These are phyloP conservation scores for Solenopsis fugax DNA, from an alignment of 1,140 invertebrate genomes.

Conservation along the genomic window DNA sequence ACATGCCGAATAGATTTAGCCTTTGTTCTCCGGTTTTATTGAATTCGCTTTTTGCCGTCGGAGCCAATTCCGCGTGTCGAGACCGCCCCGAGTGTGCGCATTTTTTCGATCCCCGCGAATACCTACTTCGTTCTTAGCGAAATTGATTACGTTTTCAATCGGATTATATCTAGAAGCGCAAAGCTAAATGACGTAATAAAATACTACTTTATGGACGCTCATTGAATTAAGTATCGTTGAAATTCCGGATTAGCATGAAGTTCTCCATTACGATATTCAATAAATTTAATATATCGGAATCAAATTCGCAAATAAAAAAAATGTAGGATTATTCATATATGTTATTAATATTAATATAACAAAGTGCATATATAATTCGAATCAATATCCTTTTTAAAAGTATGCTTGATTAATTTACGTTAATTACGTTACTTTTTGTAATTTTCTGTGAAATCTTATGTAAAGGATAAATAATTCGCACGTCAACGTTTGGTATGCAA, in stretches of 20 bases:
- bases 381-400: constrained; percentile 4
- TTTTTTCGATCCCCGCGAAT: constrained; percentile 8
- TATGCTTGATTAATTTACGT: constrained; percentile 3
- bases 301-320: background rate
- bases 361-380: background rate
- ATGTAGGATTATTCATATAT: background rate
- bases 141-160: constrained; percentile 48
- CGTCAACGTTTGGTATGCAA: background rate
- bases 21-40: background rate
- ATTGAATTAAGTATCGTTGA: constrained; percentile 37
- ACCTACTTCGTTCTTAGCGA: background rate
- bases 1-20: background rate
- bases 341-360: constrained; percentile 21
- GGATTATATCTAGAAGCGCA: constrained; percentile 38
- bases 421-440: background rate
- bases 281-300: background rate
- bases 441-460: background rate
- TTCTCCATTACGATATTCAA: constrained; percentile 3
- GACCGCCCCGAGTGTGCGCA: background rate
- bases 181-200: constrained; percentile 44
- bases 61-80: background rate
- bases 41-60: constrained; percentile 2
- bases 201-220: constrained; percentile 31
- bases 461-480: constrained; percentile 14
- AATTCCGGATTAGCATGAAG: constrained; percentile 28